phyloP scores from a whole-genome alignment of 2,888 invertebrate genomes.

The Mamestra brassicae region DNA sequence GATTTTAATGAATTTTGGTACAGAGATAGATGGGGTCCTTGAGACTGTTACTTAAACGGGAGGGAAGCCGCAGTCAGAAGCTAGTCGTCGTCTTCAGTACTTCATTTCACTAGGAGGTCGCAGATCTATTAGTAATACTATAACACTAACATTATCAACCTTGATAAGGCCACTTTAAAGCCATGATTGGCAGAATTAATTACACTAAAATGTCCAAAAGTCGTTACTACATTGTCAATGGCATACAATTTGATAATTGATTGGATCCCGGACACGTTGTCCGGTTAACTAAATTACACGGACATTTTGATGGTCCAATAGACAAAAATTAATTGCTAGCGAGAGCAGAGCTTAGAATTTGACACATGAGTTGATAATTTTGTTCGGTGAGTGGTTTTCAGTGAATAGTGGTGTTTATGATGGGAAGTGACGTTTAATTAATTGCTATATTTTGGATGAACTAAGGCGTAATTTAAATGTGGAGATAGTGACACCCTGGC shows the following conservation, averaged over 20 bases:
- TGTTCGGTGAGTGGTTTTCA: slow-evolving; percentile 27
- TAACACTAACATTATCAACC: not conserved
- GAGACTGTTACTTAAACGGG: too few species aligned
- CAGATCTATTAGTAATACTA: not conserved
- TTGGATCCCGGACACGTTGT: slow-evolving; percentile 26
- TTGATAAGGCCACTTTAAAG: not conserved
- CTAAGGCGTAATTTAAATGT: too few species aligned
- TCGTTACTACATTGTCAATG: slow-evolving; percentile 8
- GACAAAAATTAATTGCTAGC: slow-evolving; percentile 49
- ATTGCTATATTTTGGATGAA: not conserved
- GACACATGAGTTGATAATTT: slow-evolving; percentile 39
- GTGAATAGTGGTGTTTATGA: slow-evolving; percentile 2
- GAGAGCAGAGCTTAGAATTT: slow-evolving; percentile 46
- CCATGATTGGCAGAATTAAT: slow-evolving; percentile 7
- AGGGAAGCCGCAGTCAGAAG: too few species aligned
- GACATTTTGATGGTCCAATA: slow-evolving; percentile 34
- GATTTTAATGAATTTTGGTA: too few species aligned
- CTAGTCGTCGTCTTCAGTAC: not conserved
- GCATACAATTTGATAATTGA: slow-evolving; percentile 36
- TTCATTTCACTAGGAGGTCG: not conserved
- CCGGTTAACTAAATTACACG: slow-evolving; percentile 26
- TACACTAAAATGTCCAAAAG: slow-evolving; percentile 22
- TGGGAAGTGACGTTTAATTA: not conserved
- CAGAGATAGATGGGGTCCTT: too few species aligned
- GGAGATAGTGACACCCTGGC: too few species aligned